phyloP scores from a whole-genome alignment of 2,113 vertebrate genomes.

The Cyrtonyx montezumae region DNA sequence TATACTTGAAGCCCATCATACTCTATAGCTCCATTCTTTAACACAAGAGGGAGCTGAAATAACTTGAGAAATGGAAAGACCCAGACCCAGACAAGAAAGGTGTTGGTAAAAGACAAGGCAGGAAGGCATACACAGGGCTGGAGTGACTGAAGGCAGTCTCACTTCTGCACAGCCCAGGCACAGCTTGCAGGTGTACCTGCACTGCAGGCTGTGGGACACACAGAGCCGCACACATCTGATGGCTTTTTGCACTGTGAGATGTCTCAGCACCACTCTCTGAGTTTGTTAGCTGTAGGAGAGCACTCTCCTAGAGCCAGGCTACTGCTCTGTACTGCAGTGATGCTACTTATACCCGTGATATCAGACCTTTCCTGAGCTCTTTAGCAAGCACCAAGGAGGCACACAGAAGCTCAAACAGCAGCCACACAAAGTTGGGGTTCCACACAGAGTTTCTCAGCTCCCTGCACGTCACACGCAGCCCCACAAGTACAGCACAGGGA shows the following conservation, averaged over 20 bases:
- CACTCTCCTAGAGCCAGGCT: not conserved
- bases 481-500: not conserved
- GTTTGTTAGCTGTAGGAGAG: not conserved
- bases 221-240: not conserved
- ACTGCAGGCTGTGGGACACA: not conserved
- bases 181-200: not conserved
- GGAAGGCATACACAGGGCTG: not conserved
- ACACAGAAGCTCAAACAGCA: not conserved
- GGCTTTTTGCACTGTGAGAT: not conserved
- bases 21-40: not conserved
- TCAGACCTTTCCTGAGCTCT: not conserved
- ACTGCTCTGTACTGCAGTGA: not conserved
- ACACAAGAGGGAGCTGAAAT: slow-evolving; percentile 66
- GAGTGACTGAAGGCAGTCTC: not conserved
- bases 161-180: not conserved
- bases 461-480: rapidly evolving
- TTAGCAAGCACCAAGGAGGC: not conserved
- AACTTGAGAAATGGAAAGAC: not conserved
- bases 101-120: not conserved
- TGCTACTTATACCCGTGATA: not conserved
- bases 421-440: not conserved
- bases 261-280: not conserved
- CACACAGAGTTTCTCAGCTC: not conserved
- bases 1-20: not conserved
- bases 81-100: not conserved